Conservation (phyloP, 2,888 invertebrate genomes). For the Cheilosia vernalis region DNA sequence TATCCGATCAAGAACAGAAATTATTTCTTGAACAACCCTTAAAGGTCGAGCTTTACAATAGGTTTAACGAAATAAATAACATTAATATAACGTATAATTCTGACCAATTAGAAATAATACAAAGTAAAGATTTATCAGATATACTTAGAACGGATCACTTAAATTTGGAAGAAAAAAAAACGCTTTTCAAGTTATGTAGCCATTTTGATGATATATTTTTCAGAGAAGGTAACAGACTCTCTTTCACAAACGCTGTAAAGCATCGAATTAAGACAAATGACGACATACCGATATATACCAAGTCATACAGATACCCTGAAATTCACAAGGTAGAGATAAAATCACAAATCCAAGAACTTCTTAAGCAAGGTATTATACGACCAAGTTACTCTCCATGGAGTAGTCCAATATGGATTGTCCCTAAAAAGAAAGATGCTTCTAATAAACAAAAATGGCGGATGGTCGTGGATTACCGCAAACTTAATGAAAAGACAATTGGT, state of each 20-base stretch:
- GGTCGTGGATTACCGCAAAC: constrained; percentile 21
- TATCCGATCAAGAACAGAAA: not conserved
- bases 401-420: constrained; percentile 27
- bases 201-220: constrained; percentile 27
- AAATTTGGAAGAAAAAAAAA: not conserved
- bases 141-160: not conserved
- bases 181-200: not conserved
- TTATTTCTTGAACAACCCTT: constrained; percentile 8
- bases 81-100: constrained; percentile 1
- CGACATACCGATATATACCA: constrained; percentile 10
- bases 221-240: constrained; percentile 6
- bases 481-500: not conserved
- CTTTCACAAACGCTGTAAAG: constrained; percentile 42
- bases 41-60: not conserved
- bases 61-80: not conserved
- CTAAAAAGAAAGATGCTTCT: constrained; percentile 3
- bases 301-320: constrained; percentile 26
- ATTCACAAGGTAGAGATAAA: constrained; percentile 17
- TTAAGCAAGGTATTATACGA: constrained; percentile 23
- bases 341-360: constrained; percentile 10
- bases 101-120: not conserved
- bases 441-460: constrained; percentile 10
- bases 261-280: constrained; percentile 21
- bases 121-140: not conserved
- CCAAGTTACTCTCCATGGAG: constrained; percentile 26